Evolutionary conservation across 2,113 vertebrate genomes (phyloP), one percentile per base, ranked within the genome.

Genomic region (Leuciscus idus): DNA sequence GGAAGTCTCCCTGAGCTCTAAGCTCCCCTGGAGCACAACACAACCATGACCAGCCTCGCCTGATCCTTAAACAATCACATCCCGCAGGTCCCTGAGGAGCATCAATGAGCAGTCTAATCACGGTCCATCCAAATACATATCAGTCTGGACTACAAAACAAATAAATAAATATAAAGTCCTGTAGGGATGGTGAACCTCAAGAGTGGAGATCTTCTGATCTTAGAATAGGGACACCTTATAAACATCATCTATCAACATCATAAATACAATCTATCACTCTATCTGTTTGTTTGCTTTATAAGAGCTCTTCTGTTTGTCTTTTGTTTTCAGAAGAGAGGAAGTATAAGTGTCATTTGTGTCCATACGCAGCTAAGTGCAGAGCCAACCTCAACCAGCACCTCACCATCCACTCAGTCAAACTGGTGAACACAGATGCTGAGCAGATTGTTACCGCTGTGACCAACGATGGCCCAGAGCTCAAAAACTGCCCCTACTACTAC

Each of bases 271-370:
- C n/a, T 28, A 28, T 64, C 61, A 8, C 1, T 33, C 33, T 33
- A 33, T 33, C 33, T 28, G 6, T 55, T 11, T 23, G 4, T 28
- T 48, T 66, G 26, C 52, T 28, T 30, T 28, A 48, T 50, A 66
- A 39, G 33, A 43, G 55, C 62, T 17, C 23, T 33, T 82, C 13
- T 84, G 39, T 84, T n/a, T 87, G 55, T 86, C 30, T 76, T 91
- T 43, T 43, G 43, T 43, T 43, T 92, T 84, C 96, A 99, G 98
- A 99, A 87, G 98, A 99, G 93, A 96, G 98, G 95, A 99, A 98
- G 93, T 98, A 99, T 94, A 99, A 98, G 95, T 99, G 98, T 96
- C 98, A 99, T 94, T 94, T 99, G 96, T 99, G 98, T 96, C 97
- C 98, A 87, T 99, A 99, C 30, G 97, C 98, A 93, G 98, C 98